Evolutionary conservation across 2,113 vertebrate genomes (phyloP), one percentile per base, ranked within the genome.

Genomic region (Larimichthys polyactis): DNA sequence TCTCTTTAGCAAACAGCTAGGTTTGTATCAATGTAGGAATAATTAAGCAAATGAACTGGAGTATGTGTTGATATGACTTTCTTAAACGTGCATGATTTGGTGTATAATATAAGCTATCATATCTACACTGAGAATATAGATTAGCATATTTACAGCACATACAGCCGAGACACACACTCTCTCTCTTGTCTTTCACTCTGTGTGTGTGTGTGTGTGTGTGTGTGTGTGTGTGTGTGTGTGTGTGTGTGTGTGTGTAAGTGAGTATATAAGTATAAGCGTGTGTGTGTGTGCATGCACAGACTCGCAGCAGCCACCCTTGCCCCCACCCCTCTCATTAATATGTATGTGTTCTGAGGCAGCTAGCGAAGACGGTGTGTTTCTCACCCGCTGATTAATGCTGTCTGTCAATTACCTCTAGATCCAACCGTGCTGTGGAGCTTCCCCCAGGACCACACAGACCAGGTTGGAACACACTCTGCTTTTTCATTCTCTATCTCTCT

Each of bases 391-490:
- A 97, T 97, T 98, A 98, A 98, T 96, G 95, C 95, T 96, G 91
- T 96, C 93, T 99, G 96, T 99, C 96, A 96, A 97, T 99, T 98
- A 96, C 97, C 98, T 98, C 95, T 97, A 99, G 98, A 99, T 97
- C 98, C 98, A 89, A 96, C 96, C 96, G 95, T 99, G 94, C 94
- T 99, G 95, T 99, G 98, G 98, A 99, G 97, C 96, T 99, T 99
- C 96, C 98, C 98, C 85, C 97, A 98, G 96, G 98, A 99, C 96
- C 98, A 97, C 94, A 96, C 96, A 96, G 97, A 99, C 95, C 97
- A 99, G 98, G 98, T 99, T 96, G 96, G 97, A 96, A 96, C 95
- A 95, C 93, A 94, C 94, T 94, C 92, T 94, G 95, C 95, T 95
- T 94, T 93, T 91, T 91, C 91, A 71, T 65, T 92, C 87, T 87